phyloP scores from a whole-genome alignment of 2,888 invertebrate genomes.

The Drosophila nr. fundita region DNA sequence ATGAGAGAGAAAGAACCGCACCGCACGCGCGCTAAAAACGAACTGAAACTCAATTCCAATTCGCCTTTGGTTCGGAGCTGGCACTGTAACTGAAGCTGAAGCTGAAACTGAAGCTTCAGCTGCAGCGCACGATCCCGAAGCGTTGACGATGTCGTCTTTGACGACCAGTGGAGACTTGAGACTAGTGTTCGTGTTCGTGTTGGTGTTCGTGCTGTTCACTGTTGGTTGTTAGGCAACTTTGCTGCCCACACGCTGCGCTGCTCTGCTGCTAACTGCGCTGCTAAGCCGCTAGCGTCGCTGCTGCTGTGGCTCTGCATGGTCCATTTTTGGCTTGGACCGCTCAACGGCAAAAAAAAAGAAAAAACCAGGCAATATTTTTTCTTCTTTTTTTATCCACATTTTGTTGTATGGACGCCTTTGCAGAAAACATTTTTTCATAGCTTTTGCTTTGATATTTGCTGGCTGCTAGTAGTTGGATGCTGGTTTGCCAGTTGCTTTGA shows the following conservation, averaged over 20 bases:
- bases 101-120: constrained; percentile 25
- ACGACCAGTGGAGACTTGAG: constrained; percentile 60
- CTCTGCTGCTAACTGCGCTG: constrained; percentile 12
- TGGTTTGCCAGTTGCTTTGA: constrained; percentile 60
- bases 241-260: constrained; percentile 76
- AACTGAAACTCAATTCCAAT: constrained; percentile 70
- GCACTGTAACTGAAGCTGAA: constrained; percentile 19
- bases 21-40: constrained; percentile 81
- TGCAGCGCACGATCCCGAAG: constrained; percentile 51
- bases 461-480: constrained; percentile 26
- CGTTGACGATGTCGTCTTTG: constrained; percentile 38
- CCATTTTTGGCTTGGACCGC: constrained; percentile 80
- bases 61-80: constrained; percentile 35
- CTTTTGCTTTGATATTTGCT: constrained; percentile 51
- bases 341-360: constrained; percentile 41
- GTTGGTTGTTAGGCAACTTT: constrained; percentile 78
- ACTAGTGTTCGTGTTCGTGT: constrained; percentile 38
- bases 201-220: constrained; percentile 30
- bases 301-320: constrained; percentile 60
- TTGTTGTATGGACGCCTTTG: constrained; percentile 71
- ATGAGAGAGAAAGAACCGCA: constrained; percentile 72
- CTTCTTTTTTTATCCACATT: constrained; percentile 33
- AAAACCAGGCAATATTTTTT: constrained; percentile 59
- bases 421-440: constrained; percentile 59
- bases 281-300: constrained; percentile 34